Base-by-base conservation (phyloP, 2,888 invertebrate species). In the Lycaena phlaeas region DNA sequence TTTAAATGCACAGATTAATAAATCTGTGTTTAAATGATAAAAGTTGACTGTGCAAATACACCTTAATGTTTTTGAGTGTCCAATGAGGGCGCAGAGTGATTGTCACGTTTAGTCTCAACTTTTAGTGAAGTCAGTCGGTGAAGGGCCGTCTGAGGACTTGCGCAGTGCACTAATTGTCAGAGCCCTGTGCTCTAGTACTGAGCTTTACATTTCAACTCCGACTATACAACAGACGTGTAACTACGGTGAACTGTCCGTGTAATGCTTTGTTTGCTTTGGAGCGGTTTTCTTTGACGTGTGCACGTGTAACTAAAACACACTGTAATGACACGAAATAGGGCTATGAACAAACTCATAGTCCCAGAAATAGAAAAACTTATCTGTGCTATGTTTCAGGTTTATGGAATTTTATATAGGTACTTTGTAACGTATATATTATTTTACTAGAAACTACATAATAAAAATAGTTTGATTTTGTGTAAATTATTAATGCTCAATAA, bases 141-240 rank as follows among this genome's bases (percentile, higher is more conserved):
- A 62, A 69, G 68, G 52, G 61, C 58, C 56, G 72, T 70, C 70
- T 70, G 64, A 71, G 69, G 58, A 58, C 57, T 51, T 52, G 55
- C 57, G 51, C 58, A 59, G 59, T 57, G 63, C 63, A 57, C 68
- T 74, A 70, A 74, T 74, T 74, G 72, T 68, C 67, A 64, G 60
- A 51, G 40, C 50, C 54, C 56, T 57, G 56, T 51, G 50, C 52
- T 49, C 52, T 49, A 41, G 37, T 43, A 44, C 50, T 44, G 40
- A 39, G 29, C 43, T 41, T 49, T 43, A 29, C 42, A 40, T 46
- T 49, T 47, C 40, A 49, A 45, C 22, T 22, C 7, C 9, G 9
- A 47, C 34, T 45, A 41, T 44, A 36, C 38, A 37, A 38, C 29
- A 38, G 40, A 46, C 46, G 26, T 46, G 42, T 29, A 39, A 43